These are phyloP conservation scores for Drosophila prosaltans DNA, from an alignment of 1,140 invertebrate genomes.

Conservation along the genomic window DNA sequence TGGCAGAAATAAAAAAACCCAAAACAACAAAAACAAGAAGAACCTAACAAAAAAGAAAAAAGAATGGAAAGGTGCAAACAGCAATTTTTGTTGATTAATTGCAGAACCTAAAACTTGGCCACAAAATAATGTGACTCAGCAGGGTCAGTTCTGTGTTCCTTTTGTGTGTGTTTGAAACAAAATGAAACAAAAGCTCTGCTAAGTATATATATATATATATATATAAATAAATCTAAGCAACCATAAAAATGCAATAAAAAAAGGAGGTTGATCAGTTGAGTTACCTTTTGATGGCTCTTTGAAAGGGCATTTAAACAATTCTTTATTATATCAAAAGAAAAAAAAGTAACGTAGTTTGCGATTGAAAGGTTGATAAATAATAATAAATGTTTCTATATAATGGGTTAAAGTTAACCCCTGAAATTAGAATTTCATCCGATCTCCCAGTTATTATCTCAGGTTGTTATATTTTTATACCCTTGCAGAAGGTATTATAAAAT, in stretches of 20 bases:
- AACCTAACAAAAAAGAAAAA: background rate
- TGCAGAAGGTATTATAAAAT: too few species aligned
- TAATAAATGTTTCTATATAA: too few species aligned
- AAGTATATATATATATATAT: conserved; percentile 12
- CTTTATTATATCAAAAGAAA: background rate
- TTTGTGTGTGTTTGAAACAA: conserved; percentile 42
- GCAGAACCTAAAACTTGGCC: conserved; percentile 48
- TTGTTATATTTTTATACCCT: too few species aligned
- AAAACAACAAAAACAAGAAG: background rate
- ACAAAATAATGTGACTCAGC: conserved; percentile 21
- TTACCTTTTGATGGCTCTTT: conserved; percentile 24
- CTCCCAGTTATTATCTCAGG: too few species aligned
- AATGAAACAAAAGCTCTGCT: conserved; percentile 67
- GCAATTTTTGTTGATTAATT: conserved; percentile 72
- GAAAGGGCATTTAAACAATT: background rate
- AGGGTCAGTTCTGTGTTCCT: conserved; percentile 17
- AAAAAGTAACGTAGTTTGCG: background rate
- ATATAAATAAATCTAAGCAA: conserved; percentile 68
- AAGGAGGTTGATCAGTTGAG: conserved; percentile 41
- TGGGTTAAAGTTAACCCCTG: too few species aligned
- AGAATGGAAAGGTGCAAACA: conserved; percentile 63
- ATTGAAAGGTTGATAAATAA: too few species aligned
- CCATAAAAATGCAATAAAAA: conserved; percentile 78
- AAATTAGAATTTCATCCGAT: too few species aligned
- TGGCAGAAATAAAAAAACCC: conserved; percentile 4